Conservation (phyloP, 2,113 vertebrate genomes). For the Nycticorax nycticorax region DNA sequence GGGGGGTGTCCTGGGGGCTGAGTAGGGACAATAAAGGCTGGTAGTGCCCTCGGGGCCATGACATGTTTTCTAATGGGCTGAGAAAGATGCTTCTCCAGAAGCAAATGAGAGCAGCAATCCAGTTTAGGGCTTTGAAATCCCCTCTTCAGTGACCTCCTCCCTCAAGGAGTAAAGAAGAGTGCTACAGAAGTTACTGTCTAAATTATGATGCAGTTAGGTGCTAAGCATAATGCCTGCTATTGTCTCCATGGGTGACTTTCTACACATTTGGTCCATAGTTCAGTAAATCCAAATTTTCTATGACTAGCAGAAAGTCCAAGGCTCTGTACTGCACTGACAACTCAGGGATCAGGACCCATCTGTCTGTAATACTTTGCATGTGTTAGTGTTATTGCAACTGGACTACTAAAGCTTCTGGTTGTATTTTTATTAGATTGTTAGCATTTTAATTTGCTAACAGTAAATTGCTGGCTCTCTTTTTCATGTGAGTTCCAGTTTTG, state of each 20-base stretch:
- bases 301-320: neutral
- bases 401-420: neutral
- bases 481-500: neutral
- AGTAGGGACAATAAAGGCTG: neutral
- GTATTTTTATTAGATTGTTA: neutral
- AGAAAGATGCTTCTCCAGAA: neutral
- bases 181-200: neutral
- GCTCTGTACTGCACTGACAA: neutral
- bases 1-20: accelerated
- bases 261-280: neutral
- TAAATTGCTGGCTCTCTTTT: neutral
- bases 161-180: neutral
- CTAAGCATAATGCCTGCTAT: neutral
- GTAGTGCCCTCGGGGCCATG: accelerated
- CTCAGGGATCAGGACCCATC: neutral
- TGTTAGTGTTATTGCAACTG: neutral
- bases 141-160: neutral
- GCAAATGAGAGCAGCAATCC: neutral
- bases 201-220: neutral
- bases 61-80: accelerated
- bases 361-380: neutral
- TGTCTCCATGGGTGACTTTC: neutral
- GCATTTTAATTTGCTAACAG: neutral
- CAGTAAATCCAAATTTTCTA: neutral
- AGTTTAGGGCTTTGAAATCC: neutral